phyloP scores from a whole-genome alignment of 2,797 vertebrate genomes.

The Serranus cabrilla region DNA sequence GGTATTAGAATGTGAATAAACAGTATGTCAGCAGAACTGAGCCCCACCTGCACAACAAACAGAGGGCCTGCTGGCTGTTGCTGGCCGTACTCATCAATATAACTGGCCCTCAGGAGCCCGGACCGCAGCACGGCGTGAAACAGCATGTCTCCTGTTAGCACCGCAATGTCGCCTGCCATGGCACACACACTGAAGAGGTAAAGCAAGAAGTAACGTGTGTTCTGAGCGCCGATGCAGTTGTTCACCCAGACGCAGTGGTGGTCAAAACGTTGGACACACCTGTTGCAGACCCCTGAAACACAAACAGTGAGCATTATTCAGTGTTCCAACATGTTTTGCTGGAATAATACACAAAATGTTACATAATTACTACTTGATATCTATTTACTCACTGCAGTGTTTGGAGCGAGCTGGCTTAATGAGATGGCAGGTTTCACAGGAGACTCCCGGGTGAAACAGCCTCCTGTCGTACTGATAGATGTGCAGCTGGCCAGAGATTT shows the following conservation, averaged over 20 bases:
- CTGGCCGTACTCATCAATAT: constrained; percentile 86
- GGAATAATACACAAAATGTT: background rate
- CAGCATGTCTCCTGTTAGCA: constrained; percentile 86
- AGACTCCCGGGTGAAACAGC: constrained; percentile 86
- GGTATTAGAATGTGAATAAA: background rate
- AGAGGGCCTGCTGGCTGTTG: constrained; percentile 81
- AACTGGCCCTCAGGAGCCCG: constrained; percentile 82
- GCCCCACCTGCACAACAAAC: constrained; percentile 90
- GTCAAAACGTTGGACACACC: constrained; percentile 94
- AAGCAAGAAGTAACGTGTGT: constrained; percentile 89
- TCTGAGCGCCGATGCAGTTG: constrained; percentile 94
- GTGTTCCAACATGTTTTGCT: background rate
- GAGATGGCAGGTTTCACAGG: constrained; percentile 89
- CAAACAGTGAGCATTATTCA: background rate
- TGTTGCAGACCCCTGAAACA: constrained; percentile 89
- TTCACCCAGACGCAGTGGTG: constrained; percentile 99
- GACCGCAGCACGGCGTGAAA: constrained; percentile 85
- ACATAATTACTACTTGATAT: background rate
- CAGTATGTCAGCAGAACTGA: background rate
- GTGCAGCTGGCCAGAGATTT: constrained; percentile 79
- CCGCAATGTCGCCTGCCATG: constrained; percentile 82
- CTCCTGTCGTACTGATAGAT: constrained; percentile 90
- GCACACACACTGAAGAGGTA: constrained; percentile 90
- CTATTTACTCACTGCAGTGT: constrained; percentile 91
- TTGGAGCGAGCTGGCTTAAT: constrained; percentile 95